Evolutionary conservation across 2,113 vertebrate species (phyloP).

Genomic region (Pedetes capensis): DNA sequence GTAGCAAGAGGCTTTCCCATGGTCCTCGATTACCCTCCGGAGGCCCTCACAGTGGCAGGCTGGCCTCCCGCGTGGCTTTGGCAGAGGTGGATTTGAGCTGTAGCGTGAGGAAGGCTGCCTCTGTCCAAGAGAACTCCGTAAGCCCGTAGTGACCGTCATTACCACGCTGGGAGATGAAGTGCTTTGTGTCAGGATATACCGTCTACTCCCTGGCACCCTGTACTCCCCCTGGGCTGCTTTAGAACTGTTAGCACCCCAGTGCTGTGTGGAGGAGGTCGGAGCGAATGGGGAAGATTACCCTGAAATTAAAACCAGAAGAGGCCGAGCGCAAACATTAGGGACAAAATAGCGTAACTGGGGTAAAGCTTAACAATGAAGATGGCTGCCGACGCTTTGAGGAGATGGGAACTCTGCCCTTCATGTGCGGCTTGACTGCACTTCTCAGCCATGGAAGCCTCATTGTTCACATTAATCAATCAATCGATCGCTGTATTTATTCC

Average conservation of each 20-base stretch:
- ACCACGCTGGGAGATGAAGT: rapidly evolving
- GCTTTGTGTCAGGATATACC: rapidly evolving
- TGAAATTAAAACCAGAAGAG: too few relatives aligned
- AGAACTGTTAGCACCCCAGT: rapidly evolving
- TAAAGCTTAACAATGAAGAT: too few relatives aligned
- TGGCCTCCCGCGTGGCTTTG: neutral
- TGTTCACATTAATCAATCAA: neutral
- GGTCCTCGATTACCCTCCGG: neutral
- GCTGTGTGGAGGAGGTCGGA: rapidly evolving
- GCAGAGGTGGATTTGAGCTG: neutral
- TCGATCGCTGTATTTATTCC: neutral
- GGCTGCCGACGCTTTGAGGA: too few relatives aligned
- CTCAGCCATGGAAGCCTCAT: neutral
- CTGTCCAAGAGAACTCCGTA: neutral
- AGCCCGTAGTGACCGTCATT: rapidly evolving
- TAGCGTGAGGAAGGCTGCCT: neutral
- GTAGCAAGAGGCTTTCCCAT: neutral
- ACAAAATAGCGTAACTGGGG: rapidly evolving
- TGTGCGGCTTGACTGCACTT: too few relatives aligned
- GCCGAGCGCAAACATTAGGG: rapidly evolving
- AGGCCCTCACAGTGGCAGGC: neutral
- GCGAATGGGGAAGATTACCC: neutral
- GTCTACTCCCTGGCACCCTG: rapidly evolving
- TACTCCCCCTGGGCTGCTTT: rapidly evolving
- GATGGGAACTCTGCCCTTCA: too few relatives aligned